A percentile compares a stretch with the other conserved stretches of the same genome.
Conservation (phyloP, 1,140 invertebrate species). For the Pseudoatta argentina region DNA sequence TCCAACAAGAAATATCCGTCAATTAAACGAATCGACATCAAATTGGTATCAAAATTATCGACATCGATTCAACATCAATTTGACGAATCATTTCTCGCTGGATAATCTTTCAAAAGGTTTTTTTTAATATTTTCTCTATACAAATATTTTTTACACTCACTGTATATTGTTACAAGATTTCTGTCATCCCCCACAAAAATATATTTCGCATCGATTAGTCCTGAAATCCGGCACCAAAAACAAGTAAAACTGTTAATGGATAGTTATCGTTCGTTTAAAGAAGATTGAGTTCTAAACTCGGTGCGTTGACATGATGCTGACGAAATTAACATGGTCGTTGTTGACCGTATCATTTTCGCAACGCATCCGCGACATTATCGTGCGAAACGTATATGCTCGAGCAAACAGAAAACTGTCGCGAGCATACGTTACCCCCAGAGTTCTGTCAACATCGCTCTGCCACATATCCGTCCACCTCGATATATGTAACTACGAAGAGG, state of each 20-base stretch:
- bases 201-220: not conserved
- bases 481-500: constrained; percentile 50
- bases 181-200: not conserved
- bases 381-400: constrained; percentile 53
- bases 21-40: too few species aligned
- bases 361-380: constrained; percentile 71
- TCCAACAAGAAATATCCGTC: too few species aligned
- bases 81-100: too few species aligned
- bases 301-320: constrained; percentile 1
- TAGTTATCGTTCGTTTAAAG: not conserved
- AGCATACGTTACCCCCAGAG: constrained; percentile 48
- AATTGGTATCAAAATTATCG: too few species aligned
- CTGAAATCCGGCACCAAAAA: not conserved
- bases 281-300: constrained; percentile 6
- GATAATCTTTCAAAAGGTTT: too few species aligned
- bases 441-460: constrained; percentile 58
- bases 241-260: not conserved
- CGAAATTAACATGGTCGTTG: constrained; percentile 47
- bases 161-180: not conserved
- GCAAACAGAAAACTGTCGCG: constrained; percentile 67
- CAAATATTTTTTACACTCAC: too few species aligned
- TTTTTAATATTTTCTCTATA: too few species aligned
- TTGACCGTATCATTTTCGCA: constrained; percentile 65
- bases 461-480: constrained; percentile 39
- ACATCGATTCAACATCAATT: too few species aligned